A percentile compares a stretch with the other conserved stretches of the same genome.
These are phyloP conservation scores for Orussus abietinus DNA, from an alignment of 1,140 invertebrate species.

Conservation along the genomic window DNA sequence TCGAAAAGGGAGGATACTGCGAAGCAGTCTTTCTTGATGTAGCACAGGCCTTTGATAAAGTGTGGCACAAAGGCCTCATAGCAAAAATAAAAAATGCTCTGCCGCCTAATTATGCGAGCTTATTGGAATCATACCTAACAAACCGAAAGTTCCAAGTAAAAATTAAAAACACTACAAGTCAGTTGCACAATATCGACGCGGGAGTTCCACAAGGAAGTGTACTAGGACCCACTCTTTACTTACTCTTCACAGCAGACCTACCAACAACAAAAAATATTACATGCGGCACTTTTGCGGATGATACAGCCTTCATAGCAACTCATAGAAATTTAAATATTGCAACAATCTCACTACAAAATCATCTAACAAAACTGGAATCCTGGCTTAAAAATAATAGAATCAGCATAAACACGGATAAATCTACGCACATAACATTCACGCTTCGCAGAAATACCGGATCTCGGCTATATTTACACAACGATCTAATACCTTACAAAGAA, in stretches of 20 bases:
- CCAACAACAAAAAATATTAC: no score
- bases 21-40: slow-evolving; percentile 22
- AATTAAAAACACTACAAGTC: no score
- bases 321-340: slow-evolving; percentile 8
- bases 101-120: no score
- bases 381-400: no score
- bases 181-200: slow-evolving; percentile 12
- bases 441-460: slow-evolving; percentile 18
- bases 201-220: slow-evolving; percentile 28
- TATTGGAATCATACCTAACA: no score
- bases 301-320: slow-evolving; percentile 22
- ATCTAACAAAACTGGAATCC: no score
- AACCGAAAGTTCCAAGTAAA: no score
- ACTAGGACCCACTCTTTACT: slow-evolving; percentile 20
- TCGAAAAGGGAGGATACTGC: no score
- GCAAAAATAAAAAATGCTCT: slow-evolving; percentile 18
- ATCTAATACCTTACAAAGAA: slow-evolving; percentile 12
- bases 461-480: slow-evolving; percentile 2
- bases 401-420: no score
- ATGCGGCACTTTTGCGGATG: slow-evolving; percentile 27
- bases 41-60: slow-evolving; percentile 29
- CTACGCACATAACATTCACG: slow-evolving; percentile 25
- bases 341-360: no score
- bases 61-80: slow-evolving; percentile 35
- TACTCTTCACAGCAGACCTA: slow-evolving; percentile 21